Base-by-base conservation (phyloP, 2,797 vertebrate species). In the Cuniculus paca region DNA sequence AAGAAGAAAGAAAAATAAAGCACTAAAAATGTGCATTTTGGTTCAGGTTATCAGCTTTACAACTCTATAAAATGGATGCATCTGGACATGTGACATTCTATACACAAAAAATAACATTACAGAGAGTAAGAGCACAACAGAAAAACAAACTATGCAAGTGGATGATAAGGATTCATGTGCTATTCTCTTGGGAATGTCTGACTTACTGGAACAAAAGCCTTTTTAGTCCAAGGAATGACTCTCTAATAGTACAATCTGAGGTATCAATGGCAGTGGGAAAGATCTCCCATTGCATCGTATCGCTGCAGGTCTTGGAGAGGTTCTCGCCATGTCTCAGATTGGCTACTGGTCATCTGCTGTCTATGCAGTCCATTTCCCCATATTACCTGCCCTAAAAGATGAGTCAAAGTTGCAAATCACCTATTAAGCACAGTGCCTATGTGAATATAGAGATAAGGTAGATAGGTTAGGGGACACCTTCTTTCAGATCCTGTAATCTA, bases 21-120 rank as follows among this genome's bases (percentile, higher is more conserved):
- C 50, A 85, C 89, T 45, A 31, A 45, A 92, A 96, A 74, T 90
- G 6, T 72, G 94, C 52, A 94, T 74, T 95, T 94, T 16, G 89
- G 90, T 68, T 85, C n/a, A 87, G 56, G 58, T 72, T 92, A 96
- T 83, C 83, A 96, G 70, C 50, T 97, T 95, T 90, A 93, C 0
- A 16, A 56, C 88, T 95, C 61, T 93, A 65, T 83, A 86, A 98
- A 97, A 92, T 70, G 79, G 94, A 91, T 45, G 79, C 17, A 92
- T 84, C 79, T 93, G 60, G 89, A 72, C 79, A 92, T 60, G 90
- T 92, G 91, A 87, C 88, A 97, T 90, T 97, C 96, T 90, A 91
- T 63, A 61, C 17, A 88, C 48, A 90, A 96, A 28, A 58, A 88
- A 79, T 52, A 61, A 3, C 56, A 90, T 93, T 81, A 65, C 31